These are phyloP conservation scores for Entomobrya proxima DNA, from an alignment of 2,888 invertebrate genomes.

Conservation along the genomic window DNA sequence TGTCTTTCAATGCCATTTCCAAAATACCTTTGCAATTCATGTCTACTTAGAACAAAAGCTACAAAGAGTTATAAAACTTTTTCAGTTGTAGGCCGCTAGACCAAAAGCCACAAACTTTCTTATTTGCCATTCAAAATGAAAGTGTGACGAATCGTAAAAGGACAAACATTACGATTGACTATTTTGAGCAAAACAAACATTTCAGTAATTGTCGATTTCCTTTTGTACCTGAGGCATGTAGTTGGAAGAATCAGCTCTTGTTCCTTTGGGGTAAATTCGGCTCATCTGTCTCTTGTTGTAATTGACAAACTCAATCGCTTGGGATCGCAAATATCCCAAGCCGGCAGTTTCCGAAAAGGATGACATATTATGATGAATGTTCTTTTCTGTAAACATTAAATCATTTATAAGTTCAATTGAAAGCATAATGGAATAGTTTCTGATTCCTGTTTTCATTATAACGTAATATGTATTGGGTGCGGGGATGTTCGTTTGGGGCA, in stretches of 20 bases:
- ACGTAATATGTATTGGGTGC: too few species aligned
- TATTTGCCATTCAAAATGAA: too few species aligned
- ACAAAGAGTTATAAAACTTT: too few species aligned
- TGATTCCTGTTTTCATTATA: too few species aligned
- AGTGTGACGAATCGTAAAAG: not conserved
- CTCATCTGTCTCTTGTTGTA: slow-evolving; percentile 99
- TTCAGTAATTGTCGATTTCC: not conserved
- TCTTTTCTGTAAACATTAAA: slow-evolving; percentile 85
- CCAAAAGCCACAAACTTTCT: too few species aligned
- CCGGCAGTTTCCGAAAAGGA: slow-evolving; percentile 99
- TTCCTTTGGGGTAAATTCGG: slow-evolving; percentile 98
- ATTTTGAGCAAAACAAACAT: too few species aligned
- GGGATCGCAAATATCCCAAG: slow-evolving; percentile 95
- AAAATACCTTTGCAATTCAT: too few species aligned
- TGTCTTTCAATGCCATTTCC: too few species aligned
- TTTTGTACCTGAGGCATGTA: slow-evolving; percentile 95
- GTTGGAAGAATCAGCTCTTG: slow-evolving; percentile 98
- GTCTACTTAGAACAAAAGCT: too few species aligned
- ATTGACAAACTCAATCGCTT: slow-evolving; percentile 99
- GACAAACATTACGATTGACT: too few species aligned
- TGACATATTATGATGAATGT: slow-evolving; percentile 98
- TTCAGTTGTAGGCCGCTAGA: too few species aligned
- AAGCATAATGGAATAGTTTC: not conserved
- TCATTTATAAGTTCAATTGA: not conserved
- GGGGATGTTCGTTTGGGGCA: too few species aligned